Conservation (phyloP, 64 coral and sea anemone genomes). For the Porites lutea region DNA sequence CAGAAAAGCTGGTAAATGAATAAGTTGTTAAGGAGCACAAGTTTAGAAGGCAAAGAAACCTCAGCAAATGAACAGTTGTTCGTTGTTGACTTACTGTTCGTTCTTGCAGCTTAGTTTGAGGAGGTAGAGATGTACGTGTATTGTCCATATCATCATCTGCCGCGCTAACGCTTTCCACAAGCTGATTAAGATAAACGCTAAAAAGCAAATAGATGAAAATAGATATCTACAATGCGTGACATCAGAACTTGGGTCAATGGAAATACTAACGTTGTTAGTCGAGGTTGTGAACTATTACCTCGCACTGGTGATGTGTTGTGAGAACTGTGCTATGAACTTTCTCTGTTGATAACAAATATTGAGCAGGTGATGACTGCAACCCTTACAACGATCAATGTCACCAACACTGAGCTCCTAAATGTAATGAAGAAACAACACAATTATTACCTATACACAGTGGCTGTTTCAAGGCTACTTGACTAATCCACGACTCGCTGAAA, state of each 20-base stretch:
- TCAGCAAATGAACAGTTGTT: not conserved
- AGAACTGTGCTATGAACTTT: slow-evolving; percentile 60
- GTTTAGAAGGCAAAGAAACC: not conserved
- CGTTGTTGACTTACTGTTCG: slow-evolving; percentile 50
- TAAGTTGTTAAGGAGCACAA: too few species aligned
- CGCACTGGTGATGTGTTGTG: slow-evolving; percentile 43
- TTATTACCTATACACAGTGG: not conserved
- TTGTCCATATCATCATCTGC: not conserved
- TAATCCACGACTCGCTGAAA: too few species aligned
- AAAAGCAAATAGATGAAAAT: not conserved
- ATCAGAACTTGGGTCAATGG: too few species aligned
- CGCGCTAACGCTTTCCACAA: not conserved
- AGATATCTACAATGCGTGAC: too few species aligned
- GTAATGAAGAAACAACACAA: not conserved
- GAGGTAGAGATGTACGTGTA: slow-evolving; percentile 5
- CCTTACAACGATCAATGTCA: slow-evolving; percentile 90
- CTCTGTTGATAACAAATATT: slow-evolving; percentile 73
- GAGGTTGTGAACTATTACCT: slow-evolving; percentile 45
- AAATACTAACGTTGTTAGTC: too few species aligned
- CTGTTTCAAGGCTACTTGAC: not conserved
- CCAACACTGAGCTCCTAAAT: slow-evolving; percentile 85
- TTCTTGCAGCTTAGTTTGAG: slow-evolving; percentile 57
- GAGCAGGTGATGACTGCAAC: slow-evolving; percentile 75
- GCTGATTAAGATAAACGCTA: slow-evolving; percentile 10
- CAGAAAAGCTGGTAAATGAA: too few species aligned